phyloP scores from a whole-genome alignment of 2,797 vertebrate species.

The Xiphorhynchus erythropygius region DNA sequence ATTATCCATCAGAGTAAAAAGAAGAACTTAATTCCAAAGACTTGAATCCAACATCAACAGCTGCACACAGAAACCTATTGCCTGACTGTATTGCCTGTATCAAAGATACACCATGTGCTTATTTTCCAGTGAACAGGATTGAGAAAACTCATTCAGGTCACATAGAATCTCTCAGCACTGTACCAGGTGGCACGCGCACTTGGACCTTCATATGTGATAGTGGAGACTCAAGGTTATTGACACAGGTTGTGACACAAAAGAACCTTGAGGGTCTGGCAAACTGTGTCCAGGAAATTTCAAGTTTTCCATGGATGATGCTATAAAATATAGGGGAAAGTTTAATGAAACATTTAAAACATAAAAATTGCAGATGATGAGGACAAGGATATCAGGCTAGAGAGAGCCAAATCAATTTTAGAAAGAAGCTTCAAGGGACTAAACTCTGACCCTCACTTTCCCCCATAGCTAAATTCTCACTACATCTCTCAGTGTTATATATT shows the following conservation, averaged over 20 bases:
- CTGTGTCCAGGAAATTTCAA: background rate
- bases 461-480: background rate
- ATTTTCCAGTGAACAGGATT: background rate
- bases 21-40: background rate
- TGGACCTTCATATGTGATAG: background rate
- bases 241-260: background rate
- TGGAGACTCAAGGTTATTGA: background rate
- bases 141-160: background rate
- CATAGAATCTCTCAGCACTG: background rate
- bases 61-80: background rate
- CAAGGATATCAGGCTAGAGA: background rate
- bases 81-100: background rate
- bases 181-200: background rate
- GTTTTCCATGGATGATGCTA: background rate
- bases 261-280: background rate
- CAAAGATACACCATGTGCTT: background rate
- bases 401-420: background rate
- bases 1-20: background rate
- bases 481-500: background rate
- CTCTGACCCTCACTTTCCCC: background rate
- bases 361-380: background rate
- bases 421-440: background rate
- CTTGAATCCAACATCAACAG: background rate
- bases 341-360: background rate
- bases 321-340: background rate